A percentile compares a stretch with the other conserved stretches of the same genome.
Evolutionary conservation across 1,140 invertebrate species (phyloP).

Genomic region (Tetramorium alpestre): DNA sequence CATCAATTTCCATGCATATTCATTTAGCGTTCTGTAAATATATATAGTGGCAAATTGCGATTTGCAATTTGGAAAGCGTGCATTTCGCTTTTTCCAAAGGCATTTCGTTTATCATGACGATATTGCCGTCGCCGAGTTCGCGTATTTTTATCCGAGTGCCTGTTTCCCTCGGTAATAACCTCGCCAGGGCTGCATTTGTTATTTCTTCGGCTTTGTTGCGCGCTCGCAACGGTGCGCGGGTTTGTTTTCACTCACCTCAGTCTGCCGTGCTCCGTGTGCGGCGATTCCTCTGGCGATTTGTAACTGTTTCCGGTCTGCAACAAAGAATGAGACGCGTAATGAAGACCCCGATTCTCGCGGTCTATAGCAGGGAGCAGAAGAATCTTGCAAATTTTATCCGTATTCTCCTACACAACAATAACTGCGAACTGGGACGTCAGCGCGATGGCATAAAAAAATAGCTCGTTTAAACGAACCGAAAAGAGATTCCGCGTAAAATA

Average conservation of each 20-base stretch:
- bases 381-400: constrained; percentile 10
- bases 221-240: background rate
- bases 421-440: background rate
- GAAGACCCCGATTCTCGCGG: constrained; percentile 26
- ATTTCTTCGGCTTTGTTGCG: constrained; percentile 53
- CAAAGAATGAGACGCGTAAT: constrained; percentile 64
- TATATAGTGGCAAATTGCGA: background rate
- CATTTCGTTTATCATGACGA: background rate
- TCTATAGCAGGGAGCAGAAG: constrained; percentile 2
- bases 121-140: background rate
- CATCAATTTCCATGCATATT: background rate
- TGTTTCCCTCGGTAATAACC: constrained; percentile 45
- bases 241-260: constrained; percentile 79
- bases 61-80: background rate
- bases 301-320: constrained; percentile 83
- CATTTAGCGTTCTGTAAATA: background rate
- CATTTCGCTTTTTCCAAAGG: background rate
- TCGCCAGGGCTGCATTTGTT: constrained; percentile 33
- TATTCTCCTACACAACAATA: background rate
- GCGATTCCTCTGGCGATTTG: constrained; percentile 80
- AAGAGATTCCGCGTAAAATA: constrained; percentile 10
- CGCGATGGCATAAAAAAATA: background rate
- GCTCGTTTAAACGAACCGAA: constrained; percentile 8
- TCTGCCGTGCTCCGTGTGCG: constrained; percentile 81
- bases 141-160: constrained; percentile 38